Base-by-base conservation (phyloP, 2,888 invertebrate species). In the Lepidochrysops patricia region DNA sequence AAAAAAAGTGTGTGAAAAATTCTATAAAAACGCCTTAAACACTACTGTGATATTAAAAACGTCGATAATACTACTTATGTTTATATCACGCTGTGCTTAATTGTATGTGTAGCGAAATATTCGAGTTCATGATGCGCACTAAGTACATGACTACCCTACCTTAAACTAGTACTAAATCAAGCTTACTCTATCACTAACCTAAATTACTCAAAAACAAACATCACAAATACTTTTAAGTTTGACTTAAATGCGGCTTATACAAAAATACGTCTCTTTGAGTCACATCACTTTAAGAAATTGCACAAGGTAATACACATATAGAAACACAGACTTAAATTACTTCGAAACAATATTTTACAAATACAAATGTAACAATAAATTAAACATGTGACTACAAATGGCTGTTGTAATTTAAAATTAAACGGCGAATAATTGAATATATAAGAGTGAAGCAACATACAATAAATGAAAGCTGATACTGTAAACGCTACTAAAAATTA, bases 81-180 rank as follows among this genome's bases (percentile, higher is more conserved):
- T 58, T 34, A 58, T 50, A 58, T 58, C 58, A 58, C 50, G 49
- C 50, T 15, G 58, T 58, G 58, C 50, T 58, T 58, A 58, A 19
- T 58, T 49, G 29, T 52, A 52, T 52, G 54, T 32, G 54, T 54
- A 32, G 54, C 54, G 54, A 32, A 29, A 19, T 27, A 15, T 43
- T 43, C 9, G 9, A 43, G 19, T 43, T 43, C 19, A 43, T 43
- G 43, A 19, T 19, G 43, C 7, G 19, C 9, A 43, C 43, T 23
- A n/a, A n/a, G n/a, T 43, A 43, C 43, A n/a, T 43, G 6, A 9
- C 7, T 29, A 43, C 23, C 19, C 43, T 34, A 34, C 29, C 43
- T 23, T 43, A 23, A 43, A 32, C 54, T 54, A 54, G 15, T 19
- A 15, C 54, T 54, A 54, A 9, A 7, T 15, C 32, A 32, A 54